Conservation (phyloP, 2,113 vertebrate genomes). For the Lethenteron camtschaticum region DNA sequence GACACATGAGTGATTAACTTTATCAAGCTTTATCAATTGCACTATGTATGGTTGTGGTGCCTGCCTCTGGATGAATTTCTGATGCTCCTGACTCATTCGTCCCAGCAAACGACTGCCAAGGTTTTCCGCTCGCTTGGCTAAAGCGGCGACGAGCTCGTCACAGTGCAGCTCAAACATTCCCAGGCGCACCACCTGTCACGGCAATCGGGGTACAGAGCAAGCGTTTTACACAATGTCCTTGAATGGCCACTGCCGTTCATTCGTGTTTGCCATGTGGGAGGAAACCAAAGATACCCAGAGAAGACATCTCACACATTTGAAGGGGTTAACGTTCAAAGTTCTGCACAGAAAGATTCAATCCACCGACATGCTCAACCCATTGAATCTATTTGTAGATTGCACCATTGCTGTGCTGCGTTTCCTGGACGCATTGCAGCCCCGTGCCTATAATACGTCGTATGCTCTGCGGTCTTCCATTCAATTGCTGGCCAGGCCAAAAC, state of each 20-base stretch:
- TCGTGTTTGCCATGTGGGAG: neutral
- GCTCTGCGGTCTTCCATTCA: too few relatives aligned
- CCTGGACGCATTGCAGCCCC: too few relatives aligned
- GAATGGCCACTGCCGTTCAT: neutral
- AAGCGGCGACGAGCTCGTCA: constrained; percentile 32
- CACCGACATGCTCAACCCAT: neutral
- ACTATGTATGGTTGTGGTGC: neutral
- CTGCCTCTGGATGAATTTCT: constrained; percentile 31
- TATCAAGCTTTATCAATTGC: neutral
- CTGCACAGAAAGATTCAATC: neutral
- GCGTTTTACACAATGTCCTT: neutral
- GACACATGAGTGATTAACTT: neutral
- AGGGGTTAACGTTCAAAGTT: neutral
- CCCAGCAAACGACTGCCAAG: constrained; percentile 31
- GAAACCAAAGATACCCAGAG: neutral
- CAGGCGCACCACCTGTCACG: constrained; percentile 28
- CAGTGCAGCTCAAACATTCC: constrained; percentile 61
- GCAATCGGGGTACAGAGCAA: neutral
- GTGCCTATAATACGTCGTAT: too few relatives aligned
- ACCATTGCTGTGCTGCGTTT: too few relatives aligned
- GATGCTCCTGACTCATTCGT: constrained; percentile 34
- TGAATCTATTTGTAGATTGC: neutral
- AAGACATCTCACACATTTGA: neutral
- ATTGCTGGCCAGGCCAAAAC: too few relatives aligned
- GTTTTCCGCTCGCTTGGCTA: constrained; percentile 30